Conservation (phyloP, 2,888 invertebrate species). For the Synanthedon vespiformis region DNA sequence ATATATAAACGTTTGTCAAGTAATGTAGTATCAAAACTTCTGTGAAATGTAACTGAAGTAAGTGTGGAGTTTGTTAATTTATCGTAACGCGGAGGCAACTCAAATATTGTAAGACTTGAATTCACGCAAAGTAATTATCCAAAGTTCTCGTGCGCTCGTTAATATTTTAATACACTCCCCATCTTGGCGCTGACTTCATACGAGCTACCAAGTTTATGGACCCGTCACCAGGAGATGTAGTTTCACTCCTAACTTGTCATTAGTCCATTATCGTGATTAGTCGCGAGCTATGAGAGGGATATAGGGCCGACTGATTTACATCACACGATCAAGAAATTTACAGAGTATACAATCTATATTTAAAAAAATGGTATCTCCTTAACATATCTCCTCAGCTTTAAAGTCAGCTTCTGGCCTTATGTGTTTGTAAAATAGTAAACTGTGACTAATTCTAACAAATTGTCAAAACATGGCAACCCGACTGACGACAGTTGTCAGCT, state of each 20-base stretch:
- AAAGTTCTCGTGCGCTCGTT: slow-evolving; percentile 16
- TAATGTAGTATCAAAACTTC: not conserved
- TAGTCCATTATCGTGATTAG: slow-evolving; percentile 61
- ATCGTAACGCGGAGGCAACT: not conserved
- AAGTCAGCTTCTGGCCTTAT: too few species aligned
- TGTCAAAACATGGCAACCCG: too few species aligned
- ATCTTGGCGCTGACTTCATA: slow-evolving; percentile 8
- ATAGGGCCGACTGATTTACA: not conserved
- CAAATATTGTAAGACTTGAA: slow-evolving; percentile 6
- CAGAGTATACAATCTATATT: too few species aligned
- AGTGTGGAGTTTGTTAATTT: not conserved
- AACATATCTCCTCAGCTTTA: too few species aligned
- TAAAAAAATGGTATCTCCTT: not conserved
- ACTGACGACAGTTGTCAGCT: too few species aligned
- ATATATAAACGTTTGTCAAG: not conserved
- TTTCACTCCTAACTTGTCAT: slow-evolving; percentile 45
- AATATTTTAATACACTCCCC: slow-evolving; percentile 26
- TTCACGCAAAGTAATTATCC: slow-evolving; percentile 11
- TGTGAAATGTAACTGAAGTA: not conserved
- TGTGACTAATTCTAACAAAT: too few species aligned
- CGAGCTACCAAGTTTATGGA: slow-evolving; percentile 22
- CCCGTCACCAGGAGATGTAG: slow-evolving; percentile 19
- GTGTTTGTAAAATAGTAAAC: too few species aligned
- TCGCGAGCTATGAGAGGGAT: slow-evolving; percentile 13
- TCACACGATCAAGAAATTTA: too few species aligned